Base-by-base conservation (phyloP, 2,797 vertebrate species). In the Semaprochilodus insignis region DNA sequence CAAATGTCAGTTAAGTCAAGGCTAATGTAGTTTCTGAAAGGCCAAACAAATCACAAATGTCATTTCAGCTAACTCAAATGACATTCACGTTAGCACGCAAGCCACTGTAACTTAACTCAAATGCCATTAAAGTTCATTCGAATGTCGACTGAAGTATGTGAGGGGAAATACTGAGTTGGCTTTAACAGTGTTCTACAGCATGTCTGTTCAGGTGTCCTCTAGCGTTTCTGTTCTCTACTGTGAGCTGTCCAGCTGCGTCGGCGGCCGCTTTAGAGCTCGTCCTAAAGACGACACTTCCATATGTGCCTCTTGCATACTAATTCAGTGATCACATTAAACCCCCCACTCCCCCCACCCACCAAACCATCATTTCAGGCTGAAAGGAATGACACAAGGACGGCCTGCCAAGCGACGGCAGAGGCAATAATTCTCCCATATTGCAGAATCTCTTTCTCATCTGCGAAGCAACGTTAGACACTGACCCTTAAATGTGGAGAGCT, bases 311-410 rank as follows among this genome's bases (percentile, higher is more conserved):
- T 90, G 91, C 90, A 91, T 93, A 90, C 85, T 91, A 91, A 93
- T 93, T 90, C 87, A 86, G 84, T 52, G 86, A 88, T 86, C 6
- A 65, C 90, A 91, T 94, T 91, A 91, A 91, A 91, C 85, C 85
- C 85, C 86, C 85, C 88, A 87, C 87, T 94, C 91, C 90, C 88
- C 90, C 88, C 82, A 82, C 81, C 86, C 87, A 89, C 40, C 21
- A 34, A 82, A 80, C 86, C 87, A 89, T 27, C 21, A 34, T 36
- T 72, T 74, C 77, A 54, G 77, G 34, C n/a, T 91, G 85, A 88
- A 87, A 88, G 88, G 86, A 90, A 89, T 65, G 66, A 88, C 87
- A 88, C 89, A 90, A 93, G 92, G 90, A 91, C 91, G 89, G 92
- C 89, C 89, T 11, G 87, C 84, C 83, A 54, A 71, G 6, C 21